Evolutionary conservation across 2,797 vertebrate genomes (phyloP), one percentile per base, ranked within the genome.

Genomic region (Cetoscarus ocellatus): DNA sequence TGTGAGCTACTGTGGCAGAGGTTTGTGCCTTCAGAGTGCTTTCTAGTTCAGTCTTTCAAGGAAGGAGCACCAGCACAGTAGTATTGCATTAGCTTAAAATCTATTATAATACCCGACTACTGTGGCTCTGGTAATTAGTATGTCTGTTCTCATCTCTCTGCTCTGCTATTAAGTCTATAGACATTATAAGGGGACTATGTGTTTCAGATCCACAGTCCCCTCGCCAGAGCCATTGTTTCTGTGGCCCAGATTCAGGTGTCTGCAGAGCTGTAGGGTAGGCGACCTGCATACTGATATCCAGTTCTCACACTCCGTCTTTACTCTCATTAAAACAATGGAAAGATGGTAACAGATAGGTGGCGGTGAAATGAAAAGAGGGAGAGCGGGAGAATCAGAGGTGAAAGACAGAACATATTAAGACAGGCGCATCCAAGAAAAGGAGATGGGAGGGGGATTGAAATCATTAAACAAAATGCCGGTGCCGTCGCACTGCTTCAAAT

Each of bases 381-480:
- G 36, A 42, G 43, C 13, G 38, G 11, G 43, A 42, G 42, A 40
- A 66, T n/a, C 14, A 39, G 48, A 73, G 56, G 61, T 70, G 44
- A 78, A 72, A 58, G 59, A 68, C 45, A 14, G 18, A 78, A 72
- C 58, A 35, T 74, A 75, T 82, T 61, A 73, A 47, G 66, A 71
- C 42, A 35, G 71, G 45, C 7, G 18, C 13, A 1, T 17, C 40
- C 27, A 60, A 80, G 63, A 62, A 57, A 68, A 9, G 12, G 45
- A 77, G 69, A 83, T 58, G 27, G 59, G 64, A 42, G 56, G 52
- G 42, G 56, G 14, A 43, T 4, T 43, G 45, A 6, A 10, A 50
- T 67, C 61, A 77, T 87, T 83, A 72, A 80, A 84, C 60, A 62
- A 64, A 80, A 79, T n/a, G 47, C 50, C 17, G 59, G 19, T 48